phyloP scores from a whole-genome alignment of 2,888 invertebrate genomes.

The Formica aserva region DNA sequence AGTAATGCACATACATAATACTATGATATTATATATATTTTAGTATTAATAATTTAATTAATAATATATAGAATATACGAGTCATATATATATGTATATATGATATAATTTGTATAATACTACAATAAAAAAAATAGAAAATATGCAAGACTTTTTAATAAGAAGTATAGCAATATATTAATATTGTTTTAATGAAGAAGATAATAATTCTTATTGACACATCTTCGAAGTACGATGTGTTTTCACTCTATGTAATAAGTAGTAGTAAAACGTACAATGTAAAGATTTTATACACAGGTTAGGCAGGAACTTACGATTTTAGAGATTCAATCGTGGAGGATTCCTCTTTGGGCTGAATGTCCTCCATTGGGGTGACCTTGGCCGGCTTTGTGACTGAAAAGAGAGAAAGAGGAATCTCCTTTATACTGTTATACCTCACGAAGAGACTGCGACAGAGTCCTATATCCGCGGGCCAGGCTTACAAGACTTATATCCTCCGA shows the following conservation, averaged over 20 bases:
- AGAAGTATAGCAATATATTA: background rate
- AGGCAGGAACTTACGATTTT: constrained; percentile 85
- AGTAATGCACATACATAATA: background rate
- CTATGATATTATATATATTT: background rate
- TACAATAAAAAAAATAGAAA: background rate
- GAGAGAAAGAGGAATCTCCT: constrained; percentile 15
- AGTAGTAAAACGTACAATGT: background rate
- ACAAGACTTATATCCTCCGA: constrained; percentile 18
- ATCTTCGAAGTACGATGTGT: background rate
- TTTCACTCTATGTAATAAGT: background rate
- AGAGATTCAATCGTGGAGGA: constrained; percentile 76
- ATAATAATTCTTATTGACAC: background rate
- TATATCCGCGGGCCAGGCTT: constrained; percentile 30
- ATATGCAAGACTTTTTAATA: background rate
- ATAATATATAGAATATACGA: background rate
- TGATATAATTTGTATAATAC: background rate
- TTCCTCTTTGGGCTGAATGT: constrained; percentile 80
- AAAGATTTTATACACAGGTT: constrained; percentile 12
- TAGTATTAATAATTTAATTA: constrained; percentile 20
- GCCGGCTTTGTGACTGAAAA: constrained; percentile 85
- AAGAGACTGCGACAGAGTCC: constrained; percentile 18
- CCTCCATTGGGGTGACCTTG: constrained; percentile 82
- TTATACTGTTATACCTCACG: constrained; percentile 11
- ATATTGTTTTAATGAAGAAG: background rate
- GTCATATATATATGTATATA: no score